Conservation (phyloP, 2,113 vertebrate species). For the Bos indicus region DNA sequence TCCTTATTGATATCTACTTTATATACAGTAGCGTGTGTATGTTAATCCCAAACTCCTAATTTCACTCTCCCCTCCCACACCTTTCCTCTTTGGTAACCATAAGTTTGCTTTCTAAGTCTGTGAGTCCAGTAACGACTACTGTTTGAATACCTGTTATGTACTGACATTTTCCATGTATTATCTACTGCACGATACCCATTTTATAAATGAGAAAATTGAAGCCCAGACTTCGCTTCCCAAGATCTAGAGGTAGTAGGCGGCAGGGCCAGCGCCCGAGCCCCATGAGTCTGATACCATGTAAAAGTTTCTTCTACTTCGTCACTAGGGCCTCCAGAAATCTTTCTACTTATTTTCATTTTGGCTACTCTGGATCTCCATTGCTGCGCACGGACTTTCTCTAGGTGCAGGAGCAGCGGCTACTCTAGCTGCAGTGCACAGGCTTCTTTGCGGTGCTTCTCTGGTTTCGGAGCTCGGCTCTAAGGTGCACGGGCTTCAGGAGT, state of each 20-base stretch:
- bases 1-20: background rate
- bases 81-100: background rate
- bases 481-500: background rate
- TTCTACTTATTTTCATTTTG: background rate
- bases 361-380: background rate
- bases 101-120: background rate
- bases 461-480: background rate
- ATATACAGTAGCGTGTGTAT: background rate
- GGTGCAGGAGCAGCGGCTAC: too few species aligned
- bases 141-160: background rate
- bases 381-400: background rate
- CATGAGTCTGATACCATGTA: rapidly evolving
- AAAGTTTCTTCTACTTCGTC: background rate
- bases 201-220: background rate
- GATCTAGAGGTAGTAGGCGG: background rate
- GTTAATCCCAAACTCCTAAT: background rate
- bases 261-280: background rate
- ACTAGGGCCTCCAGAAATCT: background rate
- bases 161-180: background rate
- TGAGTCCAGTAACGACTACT: background rate
- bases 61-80: background rate
- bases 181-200: background rate
- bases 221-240: background rate
- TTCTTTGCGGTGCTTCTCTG: background rate
- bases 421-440: rapidly evolving